Evolutionary conservation across 2,113 vertebrate species (phyloP).

Genomic region (Cichladusa arquata): DNA sequence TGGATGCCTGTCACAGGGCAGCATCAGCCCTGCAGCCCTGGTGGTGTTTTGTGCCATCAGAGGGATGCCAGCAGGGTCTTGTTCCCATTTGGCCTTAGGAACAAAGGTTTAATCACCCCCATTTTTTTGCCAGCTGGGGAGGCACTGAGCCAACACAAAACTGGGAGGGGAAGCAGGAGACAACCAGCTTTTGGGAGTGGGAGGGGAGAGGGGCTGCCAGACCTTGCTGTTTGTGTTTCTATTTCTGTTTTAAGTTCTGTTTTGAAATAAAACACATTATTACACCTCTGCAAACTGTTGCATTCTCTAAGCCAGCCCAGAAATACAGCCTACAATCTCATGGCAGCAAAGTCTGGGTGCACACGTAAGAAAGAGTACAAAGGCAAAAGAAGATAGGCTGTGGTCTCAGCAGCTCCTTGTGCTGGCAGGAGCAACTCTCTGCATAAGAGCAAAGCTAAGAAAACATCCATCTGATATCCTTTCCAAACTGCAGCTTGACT

Average conservation of each 20-base stretch:
- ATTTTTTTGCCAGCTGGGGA: background rate
- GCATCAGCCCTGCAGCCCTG: background rate
- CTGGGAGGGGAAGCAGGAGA: background rate
- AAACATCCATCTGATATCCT: background rate
- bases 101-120: background rate
- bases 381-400: background rate
- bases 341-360: background rate
- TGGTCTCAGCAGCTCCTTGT: background rate
- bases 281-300: background rate
- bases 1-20: background rate
- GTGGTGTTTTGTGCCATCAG: background rate
- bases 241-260: background rate
- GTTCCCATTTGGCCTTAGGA: background rate
- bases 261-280: slow-evolving; percentile 15
- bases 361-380: background rate
- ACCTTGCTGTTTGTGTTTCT: background rate
- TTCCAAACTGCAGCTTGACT: background rate
- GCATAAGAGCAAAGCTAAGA: background rate
- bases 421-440: background rate
- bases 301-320: background rate
- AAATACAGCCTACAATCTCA: rapidly evolving
- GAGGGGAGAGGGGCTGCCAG: background rate
- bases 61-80: background rate
- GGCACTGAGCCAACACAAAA: background rate
- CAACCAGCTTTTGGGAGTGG: background rate